Conservation (phyloP, 2,888 invertebrate genomes). For the Noctua pronuba region DNA sequence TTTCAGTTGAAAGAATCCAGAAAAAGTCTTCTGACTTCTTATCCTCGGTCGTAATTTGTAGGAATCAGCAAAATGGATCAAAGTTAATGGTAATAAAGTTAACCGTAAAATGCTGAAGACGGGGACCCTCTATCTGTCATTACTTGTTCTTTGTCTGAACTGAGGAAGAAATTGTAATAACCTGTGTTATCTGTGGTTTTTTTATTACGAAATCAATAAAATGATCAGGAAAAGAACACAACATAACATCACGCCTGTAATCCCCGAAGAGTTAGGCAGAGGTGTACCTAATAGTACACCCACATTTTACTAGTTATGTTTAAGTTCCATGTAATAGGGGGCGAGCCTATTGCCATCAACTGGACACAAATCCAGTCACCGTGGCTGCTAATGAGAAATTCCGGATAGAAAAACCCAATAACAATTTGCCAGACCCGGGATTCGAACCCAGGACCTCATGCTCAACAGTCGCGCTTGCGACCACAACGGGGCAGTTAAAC, state of each 20-base stretch:
- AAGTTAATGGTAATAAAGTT: constrained; percentile 47
- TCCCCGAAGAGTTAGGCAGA: neutral
- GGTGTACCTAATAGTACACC: no score
- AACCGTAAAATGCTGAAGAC: constrained; percentile 45
- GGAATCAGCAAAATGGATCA: constrained; percentile 50
- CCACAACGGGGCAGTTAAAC: no score
- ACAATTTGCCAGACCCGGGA: no score
- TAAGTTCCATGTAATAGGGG: no score
- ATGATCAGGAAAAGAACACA: no score
- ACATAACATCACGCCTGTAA: neutral
- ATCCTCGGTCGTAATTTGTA: constrained; percentile 46
- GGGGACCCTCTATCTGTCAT: constrained; percentile 25
- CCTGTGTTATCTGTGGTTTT: neutral
- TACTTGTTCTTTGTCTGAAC: constrained; percentile 13
- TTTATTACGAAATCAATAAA: neutral
- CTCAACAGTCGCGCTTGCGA: no score
- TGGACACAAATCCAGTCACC: no score
- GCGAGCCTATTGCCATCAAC: no score
- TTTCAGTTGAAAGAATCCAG: constrained; percentile 32
- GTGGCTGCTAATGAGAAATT: no score
- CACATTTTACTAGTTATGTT: no score
- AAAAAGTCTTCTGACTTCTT: constrained; percentile 17
- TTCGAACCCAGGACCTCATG: no score
- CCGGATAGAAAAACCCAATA: no score
- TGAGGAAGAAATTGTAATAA: constrained; percentile 8